phyloP scores from a whole-genome alignment of 1,140 invertebrate species.

The Coenobita brevimanus region DNA sequence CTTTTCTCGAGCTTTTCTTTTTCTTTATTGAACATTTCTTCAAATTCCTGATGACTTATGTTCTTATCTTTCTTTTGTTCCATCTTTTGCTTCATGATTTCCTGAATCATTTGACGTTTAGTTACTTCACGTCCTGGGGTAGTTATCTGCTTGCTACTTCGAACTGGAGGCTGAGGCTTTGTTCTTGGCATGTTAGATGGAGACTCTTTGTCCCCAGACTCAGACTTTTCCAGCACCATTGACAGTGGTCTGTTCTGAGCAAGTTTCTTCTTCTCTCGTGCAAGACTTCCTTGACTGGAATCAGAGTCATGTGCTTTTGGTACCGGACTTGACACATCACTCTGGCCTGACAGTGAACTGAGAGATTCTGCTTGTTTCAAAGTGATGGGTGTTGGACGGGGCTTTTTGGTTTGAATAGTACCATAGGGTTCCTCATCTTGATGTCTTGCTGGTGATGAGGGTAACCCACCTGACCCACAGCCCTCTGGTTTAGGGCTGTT shows the following conservation, averaged over 20 bases:
- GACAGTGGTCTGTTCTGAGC: constrained; percentile 70
- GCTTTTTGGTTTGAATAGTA: constrained; percentile 37
- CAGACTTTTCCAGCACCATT: constrained; percentile 71
- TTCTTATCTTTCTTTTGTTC: constrained; percentile 19
- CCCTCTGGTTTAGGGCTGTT: constrained; percentile 65
- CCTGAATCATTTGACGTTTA: constrained; percentile 50
- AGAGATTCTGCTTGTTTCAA: constrained; percentile 71
- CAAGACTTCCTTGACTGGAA: constrained; percentile 61
- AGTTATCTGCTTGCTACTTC: constrained; percentile 49
- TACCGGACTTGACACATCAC: constrained; percentile 68
- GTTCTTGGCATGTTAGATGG: constrained; percentile 36
- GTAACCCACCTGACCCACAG: background rate
- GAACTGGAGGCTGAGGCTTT: constrained; percentile 52
- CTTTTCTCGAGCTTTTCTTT: constrained; percentile 71
- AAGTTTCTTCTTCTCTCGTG: constrained; percentile 66
- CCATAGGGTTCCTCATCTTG: constrained; percentile 31
- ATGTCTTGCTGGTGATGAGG: background rate
- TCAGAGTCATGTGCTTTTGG: constrained; percentile 52
- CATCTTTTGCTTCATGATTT: constrained; percentile 41
- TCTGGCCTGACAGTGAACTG: constrained; percentile 71
- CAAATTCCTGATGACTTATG: constrained; percentile 50
- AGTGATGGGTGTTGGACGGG: constrained; percentile 47
- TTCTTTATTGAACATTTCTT: constrained; percentile 61
- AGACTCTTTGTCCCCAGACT: constrained; percentile 67
- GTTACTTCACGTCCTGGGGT: constrained; percentile 31